A percentile compares a stretch with the other conserved stretches of the same genome.
phyloP scores from a whole-genome alignment of 2,113 vertebrate species.

The Colossoma macropomum region DNA sequence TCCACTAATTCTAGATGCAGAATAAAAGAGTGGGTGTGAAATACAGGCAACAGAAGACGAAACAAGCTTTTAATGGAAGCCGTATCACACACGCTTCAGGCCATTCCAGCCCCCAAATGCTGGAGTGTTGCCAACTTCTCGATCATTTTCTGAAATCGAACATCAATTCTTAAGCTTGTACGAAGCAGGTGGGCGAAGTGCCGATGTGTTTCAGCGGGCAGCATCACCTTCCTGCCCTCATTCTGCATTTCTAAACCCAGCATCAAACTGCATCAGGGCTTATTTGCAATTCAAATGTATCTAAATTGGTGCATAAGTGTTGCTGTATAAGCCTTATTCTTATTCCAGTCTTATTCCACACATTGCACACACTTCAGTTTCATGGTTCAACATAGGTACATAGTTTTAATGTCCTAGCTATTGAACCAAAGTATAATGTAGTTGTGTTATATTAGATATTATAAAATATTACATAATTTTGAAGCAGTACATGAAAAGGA shows the following conservation, averaged over 20 bases:
- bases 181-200: not conserved
- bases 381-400: not conserved
- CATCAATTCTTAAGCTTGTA: not conserved
- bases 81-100: not conserved
- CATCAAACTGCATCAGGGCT: not conserved
- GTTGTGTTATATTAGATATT: not conserved
- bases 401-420: not conserved
- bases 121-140: constrained; percentile 20
- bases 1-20: not conserved
- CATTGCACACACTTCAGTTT: not conserved
- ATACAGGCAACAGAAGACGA: no score
- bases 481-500: not conserved
- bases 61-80: no score
- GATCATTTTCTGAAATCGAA: not conserved
- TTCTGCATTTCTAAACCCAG: not conserved
- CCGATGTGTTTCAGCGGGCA: not conserved
- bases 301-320: not conserved
- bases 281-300: not conserved
- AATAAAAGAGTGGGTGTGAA: not conserved
- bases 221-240: not conserved
- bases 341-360: not conserved
- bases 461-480: not conserved
- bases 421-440: not conserved
- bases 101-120: not conserved
- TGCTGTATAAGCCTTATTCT: not conserved